Evolutionary conservation across 92 coral and sea anemone species (phyloP).

Genomic region (Heteractis magnifica): DNA sequence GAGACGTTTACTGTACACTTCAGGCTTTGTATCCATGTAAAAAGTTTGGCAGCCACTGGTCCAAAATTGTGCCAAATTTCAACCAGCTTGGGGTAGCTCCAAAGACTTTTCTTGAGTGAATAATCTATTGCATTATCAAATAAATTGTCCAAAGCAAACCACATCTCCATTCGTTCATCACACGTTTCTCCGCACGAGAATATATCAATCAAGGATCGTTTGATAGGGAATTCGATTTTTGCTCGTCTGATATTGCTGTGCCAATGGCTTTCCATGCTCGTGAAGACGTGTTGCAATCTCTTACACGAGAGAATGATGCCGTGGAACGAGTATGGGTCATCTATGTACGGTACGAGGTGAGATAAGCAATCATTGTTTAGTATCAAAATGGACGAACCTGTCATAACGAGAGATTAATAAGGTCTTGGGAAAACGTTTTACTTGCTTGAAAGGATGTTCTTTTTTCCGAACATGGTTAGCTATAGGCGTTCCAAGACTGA

Average conservation of each 20-base stretch:
- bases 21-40: slow-evolving; percentile 47
- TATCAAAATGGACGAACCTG: not conserved
- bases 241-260: slow-evolving; percentile 1
- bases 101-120: not conserved
- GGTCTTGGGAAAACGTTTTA: too few species aligned
- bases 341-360: slow-evolving; percentile 1
- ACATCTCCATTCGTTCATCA: not conserved
- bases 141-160: not conserved
- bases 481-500: not conserved
- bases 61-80: slow-evolving; percentile 56
- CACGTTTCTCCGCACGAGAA: not conserved
- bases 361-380: slow-evolving; percentile 18
- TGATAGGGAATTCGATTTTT: slow-evolving; percentile 12
- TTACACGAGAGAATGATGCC: slow-evolving; percentile 15
- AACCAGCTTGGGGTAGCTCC: slow-evolving; percentile 36
- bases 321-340: slow-evolving; percentile 8
- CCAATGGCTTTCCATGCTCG: slow-evolving; percentile 10
- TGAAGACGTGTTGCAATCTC: slow-evolving; percentile 12
- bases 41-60: slow-evolving; percentile 65
- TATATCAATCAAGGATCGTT: not conserved
- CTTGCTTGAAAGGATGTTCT: not conserved
- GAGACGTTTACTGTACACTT: not conserved
- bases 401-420: not conserved
- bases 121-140: not conserved
- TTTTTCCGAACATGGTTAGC: not conserved